Conservation (phyloP, 2,888 invertebrate species). For the Shargacucullia verbasci region DNA sequence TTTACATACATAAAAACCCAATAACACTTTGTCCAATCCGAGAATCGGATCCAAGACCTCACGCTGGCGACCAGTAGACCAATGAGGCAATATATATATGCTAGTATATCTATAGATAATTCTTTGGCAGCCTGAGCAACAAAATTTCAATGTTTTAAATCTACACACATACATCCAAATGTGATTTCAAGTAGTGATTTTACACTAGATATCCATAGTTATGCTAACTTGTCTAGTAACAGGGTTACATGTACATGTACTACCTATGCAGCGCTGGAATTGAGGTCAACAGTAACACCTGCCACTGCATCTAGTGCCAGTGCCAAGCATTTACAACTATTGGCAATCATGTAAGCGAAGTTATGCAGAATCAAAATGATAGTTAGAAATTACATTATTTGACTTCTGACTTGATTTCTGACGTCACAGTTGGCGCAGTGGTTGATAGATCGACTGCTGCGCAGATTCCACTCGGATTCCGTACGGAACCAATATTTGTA, state of each 20-base stretch:
- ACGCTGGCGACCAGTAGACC: no score
- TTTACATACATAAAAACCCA: no score
- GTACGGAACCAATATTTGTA: no score
- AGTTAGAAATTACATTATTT: no score
- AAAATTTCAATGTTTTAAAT: conserved; percentile 1
- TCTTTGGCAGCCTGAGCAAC: neutral
- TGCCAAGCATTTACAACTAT: conserved; percentile 24
- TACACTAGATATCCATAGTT: neutral
- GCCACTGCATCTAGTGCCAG: conserved; percentile 16
- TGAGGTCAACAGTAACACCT: conserved; percentile 25
- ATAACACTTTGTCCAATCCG: no score
- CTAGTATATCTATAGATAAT: no score
- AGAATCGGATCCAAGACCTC: no score
- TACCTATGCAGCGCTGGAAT: conserved; percentile 10
- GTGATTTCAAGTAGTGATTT: conserved; percentile 6
- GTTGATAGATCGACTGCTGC: no score
- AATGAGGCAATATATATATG: no score
- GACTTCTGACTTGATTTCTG: no score
- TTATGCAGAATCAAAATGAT: neutral
- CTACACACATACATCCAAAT: conserved; percentile 9
- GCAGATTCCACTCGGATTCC: no score
- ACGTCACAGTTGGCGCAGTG: no score
- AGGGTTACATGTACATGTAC: neutral
- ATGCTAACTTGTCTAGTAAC: neutral
- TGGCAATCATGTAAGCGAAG: conserved; percentile 9